Evolutionary conservation across 2,888 invertebrate species (phyloP).

Genomic region (Synergus japonicus): DNA sequence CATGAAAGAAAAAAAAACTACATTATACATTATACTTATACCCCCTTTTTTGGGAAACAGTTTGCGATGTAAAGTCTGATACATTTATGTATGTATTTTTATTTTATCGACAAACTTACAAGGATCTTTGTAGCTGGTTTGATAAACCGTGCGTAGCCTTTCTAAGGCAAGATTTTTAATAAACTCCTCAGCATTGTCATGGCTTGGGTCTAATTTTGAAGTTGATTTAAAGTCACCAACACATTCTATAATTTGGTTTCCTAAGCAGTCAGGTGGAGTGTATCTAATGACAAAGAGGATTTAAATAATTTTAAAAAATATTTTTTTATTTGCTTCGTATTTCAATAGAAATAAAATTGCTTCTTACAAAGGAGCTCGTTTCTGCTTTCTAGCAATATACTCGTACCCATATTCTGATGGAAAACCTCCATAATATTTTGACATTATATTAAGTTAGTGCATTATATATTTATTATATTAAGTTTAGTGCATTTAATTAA

Average conservation of each 20-base stretch:
- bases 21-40: too few relatives aligned
- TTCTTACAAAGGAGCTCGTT: conserved; percentile 58
- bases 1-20: too few relatives aligned
- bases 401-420: conserved; percentile 63
- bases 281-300: conserved; percentile 46
- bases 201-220: conserved; percentile 53
- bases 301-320: conserved; percentile 10
- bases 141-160: conserved; percentile 59
- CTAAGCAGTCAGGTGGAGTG: conserved; percentile 56
- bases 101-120: conserved; percentile 45
- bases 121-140: conserved; percentile 57
- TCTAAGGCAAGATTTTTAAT: conserved; percentile 59
- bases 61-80: too few relatives aligned
- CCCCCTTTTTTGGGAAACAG: too few relatives aligned
- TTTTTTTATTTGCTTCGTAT: not conserved
- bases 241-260: conserved; percentile 58
- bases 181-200: conserved; percentile 57
- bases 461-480: too few relatives aligned
- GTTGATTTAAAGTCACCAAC: conserved; percentile 59
- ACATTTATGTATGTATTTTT: too few relatives aligned
- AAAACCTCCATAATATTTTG: conserved; percentile 49
- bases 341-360: not conserved
- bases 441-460: too few relatives aligned
- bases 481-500: too few relatives aligned
- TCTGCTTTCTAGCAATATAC: conserved; percentile 54